phyloP scores from a whole-genome alignment of 2,888 invertebrate species.

The Chrysodeixis includens region DNA sequence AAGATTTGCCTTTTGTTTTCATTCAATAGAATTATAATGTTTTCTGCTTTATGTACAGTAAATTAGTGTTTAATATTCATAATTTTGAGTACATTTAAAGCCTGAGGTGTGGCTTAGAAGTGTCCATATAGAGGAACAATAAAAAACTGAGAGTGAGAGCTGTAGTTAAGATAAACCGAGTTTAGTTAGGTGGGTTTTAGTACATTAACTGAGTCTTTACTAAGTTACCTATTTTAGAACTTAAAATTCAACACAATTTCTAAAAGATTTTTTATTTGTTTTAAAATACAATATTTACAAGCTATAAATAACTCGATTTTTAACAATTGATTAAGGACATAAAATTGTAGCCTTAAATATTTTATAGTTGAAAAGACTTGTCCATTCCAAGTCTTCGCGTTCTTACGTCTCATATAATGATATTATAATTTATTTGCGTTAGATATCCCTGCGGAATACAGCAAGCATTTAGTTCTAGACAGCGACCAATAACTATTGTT shows the following conservation, averaged over 20 bases:
- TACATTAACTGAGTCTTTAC: no score
- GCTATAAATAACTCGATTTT: no score
- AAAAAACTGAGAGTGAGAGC: background rate
- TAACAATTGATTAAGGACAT: no score
- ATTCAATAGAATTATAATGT: constrained; percentile 46
- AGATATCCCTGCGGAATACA: constrained; percentile 12
- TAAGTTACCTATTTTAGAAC: no score
- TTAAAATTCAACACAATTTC: no score
- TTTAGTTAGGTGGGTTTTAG: no score
- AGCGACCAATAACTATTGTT: constrained; percentile 48
- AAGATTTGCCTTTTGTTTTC: constrained; percentile 69
- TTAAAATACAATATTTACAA: no score
- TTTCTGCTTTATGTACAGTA: constrained; percentile 31
- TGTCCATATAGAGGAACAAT: constrained; percentile 9
- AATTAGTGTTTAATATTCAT: constrained; percentile 28
- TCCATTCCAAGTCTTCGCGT: background rate
- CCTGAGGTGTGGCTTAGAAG: constrained; percentile 7
- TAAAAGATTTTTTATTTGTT: no score
- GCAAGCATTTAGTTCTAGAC: constrained; percentile 29
- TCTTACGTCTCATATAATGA: constrained; percentile 29
- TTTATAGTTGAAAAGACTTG: background rate
- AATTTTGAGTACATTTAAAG: constrained; percentile 12
- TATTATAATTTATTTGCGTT: constrained; percentile 38
- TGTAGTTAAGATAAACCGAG: background rate
- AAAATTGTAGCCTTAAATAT: background rate